These are phyloP conservation scores for Zophobas morio DNA, from an alignment of 1,140 invertebrate species.

Conservation along the genomic window DNA sequence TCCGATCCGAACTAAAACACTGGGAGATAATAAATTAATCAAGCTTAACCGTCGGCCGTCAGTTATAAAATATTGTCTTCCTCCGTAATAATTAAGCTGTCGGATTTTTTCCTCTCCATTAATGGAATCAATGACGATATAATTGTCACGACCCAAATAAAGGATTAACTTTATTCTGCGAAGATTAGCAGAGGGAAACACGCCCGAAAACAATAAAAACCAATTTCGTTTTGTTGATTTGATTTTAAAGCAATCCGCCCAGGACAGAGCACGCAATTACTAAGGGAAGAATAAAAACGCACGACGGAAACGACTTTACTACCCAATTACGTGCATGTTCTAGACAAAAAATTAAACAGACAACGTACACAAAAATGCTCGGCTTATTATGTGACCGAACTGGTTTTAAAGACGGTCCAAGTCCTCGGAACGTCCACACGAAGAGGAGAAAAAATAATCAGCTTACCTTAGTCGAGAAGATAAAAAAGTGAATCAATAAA, in stretches of 20 bases:
- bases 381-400: no score
- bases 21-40: conserved; percentile 22
- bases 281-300: conserved; percentile 1
- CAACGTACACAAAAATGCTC: no score
- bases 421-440: neutral
- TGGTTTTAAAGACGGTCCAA: no score
- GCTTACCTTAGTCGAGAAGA: conserved; percentile 7
- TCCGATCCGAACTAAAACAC: conserved; percentile 8
- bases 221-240: conserved; percentile 30
- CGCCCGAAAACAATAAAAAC: conserved; percentile 12
- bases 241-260: conserved; percentile 4
- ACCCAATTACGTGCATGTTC: no score
- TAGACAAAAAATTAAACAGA: no score
- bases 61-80: neutral
- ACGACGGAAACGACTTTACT: neutral
- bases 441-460: neutral
- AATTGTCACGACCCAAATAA: conserved; percentile 7
- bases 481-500: conserved; percentile 34
- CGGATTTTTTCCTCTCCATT: neutral
- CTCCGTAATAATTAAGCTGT: neutral
- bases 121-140: conserved; percentile 1
- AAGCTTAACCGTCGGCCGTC: neutral
- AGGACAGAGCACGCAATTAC: neutral
- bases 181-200: conserved; percentile 14
- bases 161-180: conserved; percentile 19